Base-by-base conservation (phyloP, 2,113 vertebrate genomes). In the Erythrolamprus reginae region DNA sequence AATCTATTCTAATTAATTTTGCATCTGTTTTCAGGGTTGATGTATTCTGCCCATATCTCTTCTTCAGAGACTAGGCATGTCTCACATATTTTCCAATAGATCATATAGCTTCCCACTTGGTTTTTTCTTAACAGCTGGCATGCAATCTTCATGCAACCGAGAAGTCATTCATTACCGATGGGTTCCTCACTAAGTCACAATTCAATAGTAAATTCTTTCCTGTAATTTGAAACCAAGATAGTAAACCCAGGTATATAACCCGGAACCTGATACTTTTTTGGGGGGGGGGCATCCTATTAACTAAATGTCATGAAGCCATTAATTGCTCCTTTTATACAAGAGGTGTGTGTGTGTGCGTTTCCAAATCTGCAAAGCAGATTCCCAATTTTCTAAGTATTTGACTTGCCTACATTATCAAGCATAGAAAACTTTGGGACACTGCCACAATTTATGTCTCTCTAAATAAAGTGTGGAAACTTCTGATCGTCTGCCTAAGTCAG, bases 51-150 rank as follows among this genome's bases (percentile, higher is more conserved):
- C 94, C 93, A 93, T 95, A 95, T 95, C 93, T 94, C 92, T 91
- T 33, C 93, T 93, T 94, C 91, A 42, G 95, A 93, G 93, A 94
- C 58, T 93, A 94, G 94, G 85, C 91, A 2, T 97, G 96, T 95
- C 94, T 94, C 87, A 50, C 95, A 96, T 97, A 97, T 95, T 96
- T 97, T 95, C 95, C 96, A 94, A 95, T 97, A 97, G 97, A 96
- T 97, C 97, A 96, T 77, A 77, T 24, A 91, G 94, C 97, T 98
- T 98, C 97, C 96, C 97, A 94, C 95, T 97, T 93, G 95, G 95
- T 95, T 89, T 90, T 92, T 92, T 93, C 91, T 94, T 47, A 95
- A 96, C 97, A 98, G 97, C 97, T 98, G 97, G 96, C 94, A 84
- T 93, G 90, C 94, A 90, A n/a, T 51, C 95, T 93, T 93, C 94